Conservation (phyloP, 2,113 vertebrate species). For the Plectropomus leopardus region DNA sequence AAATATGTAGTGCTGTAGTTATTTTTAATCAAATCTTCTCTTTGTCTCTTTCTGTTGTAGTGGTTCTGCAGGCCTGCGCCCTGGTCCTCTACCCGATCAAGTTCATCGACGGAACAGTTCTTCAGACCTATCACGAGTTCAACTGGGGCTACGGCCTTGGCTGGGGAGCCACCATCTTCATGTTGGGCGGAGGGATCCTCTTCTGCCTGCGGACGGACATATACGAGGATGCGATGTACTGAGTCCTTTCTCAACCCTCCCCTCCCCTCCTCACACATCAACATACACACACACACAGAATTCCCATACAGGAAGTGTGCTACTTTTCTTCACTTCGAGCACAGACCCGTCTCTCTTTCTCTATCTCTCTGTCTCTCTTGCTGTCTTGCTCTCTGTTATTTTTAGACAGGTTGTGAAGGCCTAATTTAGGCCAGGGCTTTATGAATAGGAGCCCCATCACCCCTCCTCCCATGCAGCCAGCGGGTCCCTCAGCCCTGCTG, state of each 20-base stretch:
- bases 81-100: slow-evolving; percentile 89
- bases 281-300: slow-evolving; percentile 9
- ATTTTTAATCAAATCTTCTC: slow-evolving; percentile 1
- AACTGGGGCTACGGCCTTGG: slow-evolving; percentile 91
- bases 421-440: slow-evolving; percentile 61
- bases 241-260: slow-evolving; percentile 22
- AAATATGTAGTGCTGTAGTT: background rate
- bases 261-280: background rate
- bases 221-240: slow-evolving; percentile 86
- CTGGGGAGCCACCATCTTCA: slow-evolving; percentile 90
- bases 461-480: background rate
- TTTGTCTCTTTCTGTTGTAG: slow-evolving; percentile 68
- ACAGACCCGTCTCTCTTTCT: slow-evolving; percentile 28
- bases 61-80: slow-evolving; percentile 88
- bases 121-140: slow-evolving; percentile 89
- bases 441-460: slow-evolving; percentile 38
- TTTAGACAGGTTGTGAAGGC: slow-evolving; percentile 71
- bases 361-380: slow-evolving; percentile 34
- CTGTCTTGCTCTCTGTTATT: slow-evolving; percentile 66
- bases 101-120: slow-evolving; percentile 86
- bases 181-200: slow-evolving; percentile 88
- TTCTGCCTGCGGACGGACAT: slow-evolving; percentile 88
- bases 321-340: slow-evolving; percentile 28
- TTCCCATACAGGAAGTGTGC: slow-evolving; percentile 14
- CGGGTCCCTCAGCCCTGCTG: slow-evolving; percentile 41